Conservation (phyloP, 1,140 invertebrate species). For the Heliothis subflexa region DNA sequence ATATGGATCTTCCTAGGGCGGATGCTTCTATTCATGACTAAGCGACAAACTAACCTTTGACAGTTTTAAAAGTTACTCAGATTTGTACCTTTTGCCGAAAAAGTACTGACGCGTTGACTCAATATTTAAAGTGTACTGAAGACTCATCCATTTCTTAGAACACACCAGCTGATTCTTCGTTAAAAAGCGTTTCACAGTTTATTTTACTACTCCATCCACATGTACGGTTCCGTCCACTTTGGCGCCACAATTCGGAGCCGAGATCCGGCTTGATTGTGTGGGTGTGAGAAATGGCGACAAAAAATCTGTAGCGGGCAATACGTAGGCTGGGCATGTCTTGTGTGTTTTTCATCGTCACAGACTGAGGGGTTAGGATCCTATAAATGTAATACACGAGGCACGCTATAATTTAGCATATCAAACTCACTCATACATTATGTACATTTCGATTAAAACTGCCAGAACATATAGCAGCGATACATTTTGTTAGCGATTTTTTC, state of each 20-base stretch:
- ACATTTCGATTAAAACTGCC: too few relatives aligned
- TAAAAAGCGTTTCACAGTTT: neutral
- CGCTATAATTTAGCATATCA: neutral
- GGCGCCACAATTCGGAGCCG: slow-evolving; percentile 71
- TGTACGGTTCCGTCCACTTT: slow-evolving; percentile 64
- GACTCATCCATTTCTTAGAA: neutral
- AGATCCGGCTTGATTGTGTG: slow-evolving; percentile 58
- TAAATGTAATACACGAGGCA: neutral
- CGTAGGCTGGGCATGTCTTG: neutral
- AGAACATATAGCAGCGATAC: too few relatives aligned
- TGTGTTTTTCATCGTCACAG: slow-evolving; percentile 21
- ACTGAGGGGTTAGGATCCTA: neutral
- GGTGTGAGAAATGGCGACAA: slow-evolving; percentile 38
- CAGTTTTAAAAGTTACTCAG: too few relatives aligned
- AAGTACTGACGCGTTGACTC: too few relatives aligned
- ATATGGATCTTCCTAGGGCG: neutral
- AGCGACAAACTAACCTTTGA: too few relatives aligned
- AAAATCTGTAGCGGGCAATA: slow-evolving; percentile 17
- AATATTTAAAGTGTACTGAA: too few relatives aligned
- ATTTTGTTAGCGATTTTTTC: too few relatives aligned
- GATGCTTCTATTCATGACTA: neutral
- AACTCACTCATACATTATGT: too few relatives aligned
- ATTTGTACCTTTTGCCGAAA: too few relatives aligned
- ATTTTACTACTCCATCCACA: slow-evolving; percentile 14
- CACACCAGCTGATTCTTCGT: neutral